Base-by-base conservation (phyloP, 2,888 invertebrate genomes). In the Drosophila dives region DNA sequence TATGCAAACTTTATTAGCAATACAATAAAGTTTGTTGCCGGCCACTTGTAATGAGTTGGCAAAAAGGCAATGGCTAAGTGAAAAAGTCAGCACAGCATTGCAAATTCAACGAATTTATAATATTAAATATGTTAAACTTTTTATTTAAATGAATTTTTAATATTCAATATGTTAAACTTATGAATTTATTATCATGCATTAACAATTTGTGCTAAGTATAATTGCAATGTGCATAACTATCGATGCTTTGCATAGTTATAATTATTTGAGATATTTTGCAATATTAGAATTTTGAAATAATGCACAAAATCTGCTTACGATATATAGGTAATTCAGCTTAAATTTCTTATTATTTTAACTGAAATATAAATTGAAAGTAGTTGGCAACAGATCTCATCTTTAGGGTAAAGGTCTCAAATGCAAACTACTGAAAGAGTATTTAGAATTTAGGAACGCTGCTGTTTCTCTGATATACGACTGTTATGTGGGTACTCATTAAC, bases 1-100 rank as follows among this genome's bases (percentile, higher is more conserved):
- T 72, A 83, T 64, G 60, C 70, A 71, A 77, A 75, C 55, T 83
- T 86, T 77, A 80, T 86, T 76, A 72, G 77, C 80, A 68, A 77
- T 67, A 61, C 74, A 80, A 69, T 58, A n/a, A 65, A 75, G 58
- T 82, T 82, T 42, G 68, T 65, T 58, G 82, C 66, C 60, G 67
- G 63, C 60, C 59, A 59, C 69, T 79, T 62, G 38, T 75, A 81
- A 84, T 81, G 85, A 84, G 80, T 65, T 70, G 45, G 40, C 58
- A 40, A 50, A 54, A 61, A 42, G 53, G 40, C 50, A 67, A 36
- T 34, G 60, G 23, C 58, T 11, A 54, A 36, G n/a, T 29, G 23
- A 20, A 55, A 23, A 42, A 29, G 17, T 38, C 50, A 10, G 55
- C 36, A 60, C 15, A 42, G 29, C 26, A 51, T 50, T 48, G 32